Evolutionary conservation across 2,797 vertebrate species (phyloP).

Genomic region (Hydrolagus colliei): DNA sequence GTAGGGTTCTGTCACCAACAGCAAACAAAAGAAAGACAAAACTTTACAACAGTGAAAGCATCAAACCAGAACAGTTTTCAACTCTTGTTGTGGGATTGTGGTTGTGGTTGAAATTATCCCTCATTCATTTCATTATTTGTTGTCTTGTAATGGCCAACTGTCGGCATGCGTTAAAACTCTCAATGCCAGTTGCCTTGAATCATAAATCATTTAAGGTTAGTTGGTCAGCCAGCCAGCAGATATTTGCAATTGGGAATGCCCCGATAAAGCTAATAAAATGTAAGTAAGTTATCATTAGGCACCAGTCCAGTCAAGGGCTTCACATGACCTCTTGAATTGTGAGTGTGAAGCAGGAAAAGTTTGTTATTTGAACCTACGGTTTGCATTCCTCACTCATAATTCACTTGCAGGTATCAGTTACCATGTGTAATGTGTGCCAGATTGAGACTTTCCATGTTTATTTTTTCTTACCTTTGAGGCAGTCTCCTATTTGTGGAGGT

Average conservation of each 20-base stretch:
- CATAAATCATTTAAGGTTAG: slow-evolving; percentile 7
- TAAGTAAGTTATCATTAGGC: not conserved
- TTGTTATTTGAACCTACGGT: slow-evolving; percentile 5
- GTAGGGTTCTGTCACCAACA: too few relatives aligned
- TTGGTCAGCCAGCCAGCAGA: not conserved
- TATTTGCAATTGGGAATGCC: slow-evolving; percentile 22
- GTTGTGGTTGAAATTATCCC: too few relatives aligned
- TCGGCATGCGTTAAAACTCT: slow-evolving; percentile 23
- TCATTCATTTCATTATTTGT: too few relatives aligned
- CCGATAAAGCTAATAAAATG: slow-evolving; percentile 6
- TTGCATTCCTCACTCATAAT: not conserved
- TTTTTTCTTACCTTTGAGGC: not conserved
- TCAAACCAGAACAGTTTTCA: too few relatives aligned
- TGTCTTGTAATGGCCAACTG: slow-evolving; percentile 11
- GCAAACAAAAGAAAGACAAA: too few relatives aligned
- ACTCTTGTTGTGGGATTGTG: too few relatives aligned
- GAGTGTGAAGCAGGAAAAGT: not conserved
- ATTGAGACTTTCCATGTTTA: not conserved
- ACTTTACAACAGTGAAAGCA: too few relatives aligned
- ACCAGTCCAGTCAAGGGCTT: not conserved
- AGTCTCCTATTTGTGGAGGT: not conserved
- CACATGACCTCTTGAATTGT: not conserved
- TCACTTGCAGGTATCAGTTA: not conserved
- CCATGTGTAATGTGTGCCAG: not conserved
- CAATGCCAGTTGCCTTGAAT: slow-evolving; percentile 28